Base-by-base conservation (phyloP, 2,888 invertebrate species). In the Pachymerium ferrugineum region DNA sequence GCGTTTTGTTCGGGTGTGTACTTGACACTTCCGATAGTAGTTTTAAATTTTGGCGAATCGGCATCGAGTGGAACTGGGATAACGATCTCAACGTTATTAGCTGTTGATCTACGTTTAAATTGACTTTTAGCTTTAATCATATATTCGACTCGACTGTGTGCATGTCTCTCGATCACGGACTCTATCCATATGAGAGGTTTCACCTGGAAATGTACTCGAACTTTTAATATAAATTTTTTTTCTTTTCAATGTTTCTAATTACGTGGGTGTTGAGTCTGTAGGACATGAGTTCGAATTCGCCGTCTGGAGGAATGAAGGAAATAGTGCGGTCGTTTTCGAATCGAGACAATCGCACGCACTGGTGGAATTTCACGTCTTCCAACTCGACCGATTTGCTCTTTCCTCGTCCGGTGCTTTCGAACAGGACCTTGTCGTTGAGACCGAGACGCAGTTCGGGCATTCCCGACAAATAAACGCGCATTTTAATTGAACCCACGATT, bases 131-230 rank as follows among this genome's bases (percentile, higher is more conserved):
- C 98, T 85, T 70, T 31, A 74, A 98, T 95, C 97, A 98, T 98
- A 83, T 96, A 98, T 81, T 98, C 98, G 10, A 99, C 97, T 77
- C 98, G 87, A 74, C 97, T 97, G 83, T 98, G 97, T 12, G 92
- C 94, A 84, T 98, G 97, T 25, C 97, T 88, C 82, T 98, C 98
- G 80, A 98, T 97, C 1, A 97, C 95, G 5, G 97, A 97, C 83
- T 99, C 98, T 76, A 99, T 97, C 98, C 98, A 98, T 81, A 98
- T 97, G 76, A 98, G 83, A 0, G 98, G 98, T 81, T 99, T 98
- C 8, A 92, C 85, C 85, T 85, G 2, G 6, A 77, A 42, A n/a
- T 6, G 19, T 16, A 19, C 10, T 54, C 12, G 12, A 54, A 54
- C 12, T 12, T 16, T 16, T 6, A 10, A 35, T 10, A 35, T 14